phyloP scores from a whole-genome alignment of 2,888 invertebrate species.

The Drosophila subsilvestris region DNA sequence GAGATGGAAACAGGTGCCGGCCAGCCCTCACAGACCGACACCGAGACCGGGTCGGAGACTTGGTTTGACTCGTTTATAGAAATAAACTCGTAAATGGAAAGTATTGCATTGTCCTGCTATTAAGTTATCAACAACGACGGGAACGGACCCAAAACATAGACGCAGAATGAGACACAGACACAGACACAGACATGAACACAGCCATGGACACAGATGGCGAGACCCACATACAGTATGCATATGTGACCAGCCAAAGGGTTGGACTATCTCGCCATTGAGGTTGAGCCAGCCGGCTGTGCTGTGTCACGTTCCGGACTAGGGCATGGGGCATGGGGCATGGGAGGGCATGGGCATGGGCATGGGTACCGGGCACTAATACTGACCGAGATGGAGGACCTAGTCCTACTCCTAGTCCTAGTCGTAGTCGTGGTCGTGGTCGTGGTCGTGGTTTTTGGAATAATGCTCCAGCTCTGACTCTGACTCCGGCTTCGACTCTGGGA shows the following conservation, averaged over 20 bases:
- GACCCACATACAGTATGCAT: constrained; percentile 38
- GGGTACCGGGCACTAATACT: constrained; percentile 1
- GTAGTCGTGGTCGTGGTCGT: constrained; percentile 32
- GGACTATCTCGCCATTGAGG: not conserved
- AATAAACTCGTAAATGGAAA: constrained; percentile 62
- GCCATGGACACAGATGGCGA: constrained; percentile 27
- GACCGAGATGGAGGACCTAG: not conserved
- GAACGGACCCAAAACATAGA: constrained; percentile 22
- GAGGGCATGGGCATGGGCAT: constrained; percentile 3
- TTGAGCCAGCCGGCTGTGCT: constrained; percentile 20
- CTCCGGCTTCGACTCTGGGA: not conserved
- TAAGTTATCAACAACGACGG: constrained; percentile 74
- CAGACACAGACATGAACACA: constrained; percentile 24
- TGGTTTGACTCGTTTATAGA: constrained; percentile 19
- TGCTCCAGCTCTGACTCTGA: constrained; percentile 11
- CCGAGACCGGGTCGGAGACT: not conserved
- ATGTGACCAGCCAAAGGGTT: constrained; percentile 31
- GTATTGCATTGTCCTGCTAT: constrained; percentile 68
- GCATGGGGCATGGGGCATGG: constrained; percentile 3
- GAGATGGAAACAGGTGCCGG: not conserved
- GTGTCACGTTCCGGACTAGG: constrained; percentile 40
- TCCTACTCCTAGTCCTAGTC: constrained; percentile 2
- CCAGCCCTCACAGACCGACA: constrained; percentile 1
- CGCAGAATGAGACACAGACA: constrained; percentile 33
- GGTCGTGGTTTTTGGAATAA: constrained; percentile 47